phyloP scores from a whole-genome alignment of 2,113 vertebrate genomes.

The Ctenomys sociabilis region DNA sequence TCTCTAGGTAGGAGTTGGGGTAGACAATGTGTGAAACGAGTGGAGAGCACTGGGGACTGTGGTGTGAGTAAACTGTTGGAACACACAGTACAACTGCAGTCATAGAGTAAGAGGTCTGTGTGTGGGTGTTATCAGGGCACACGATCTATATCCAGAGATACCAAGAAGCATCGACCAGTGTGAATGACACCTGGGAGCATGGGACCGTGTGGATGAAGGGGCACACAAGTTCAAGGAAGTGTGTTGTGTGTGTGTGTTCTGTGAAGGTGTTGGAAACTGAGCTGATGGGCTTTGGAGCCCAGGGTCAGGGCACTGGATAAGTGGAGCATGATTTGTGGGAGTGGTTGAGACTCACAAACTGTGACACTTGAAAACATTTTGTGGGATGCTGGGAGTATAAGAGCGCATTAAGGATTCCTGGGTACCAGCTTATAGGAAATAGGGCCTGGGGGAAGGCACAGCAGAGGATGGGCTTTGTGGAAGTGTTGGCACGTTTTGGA shows the following conservation, averaged over 20 bases:
- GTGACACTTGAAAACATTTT: background rate
- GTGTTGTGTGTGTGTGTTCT: background rate
- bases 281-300: background rate
- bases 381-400: background rate
- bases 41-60: background rate
- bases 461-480: background rate
- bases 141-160: background rate
- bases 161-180: background rate
- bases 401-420: background rate
- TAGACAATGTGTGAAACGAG: background rate
- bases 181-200: background rate
- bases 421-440: background rate
- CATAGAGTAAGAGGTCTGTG: background rate
- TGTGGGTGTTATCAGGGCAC: background rate
- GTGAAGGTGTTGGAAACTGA: background rate
- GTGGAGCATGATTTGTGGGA: background rate
- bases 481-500: background rate
- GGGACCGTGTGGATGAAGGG: background rate
- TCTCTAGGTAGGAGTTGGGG: background rate
- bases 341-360: background rate
- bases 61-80: background rate
- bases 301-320: background rate
- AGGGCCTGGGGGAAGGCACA: background rate
- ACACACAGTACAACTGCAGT: background rate
- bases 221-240: background rate